Evolutionary conservation across 1,140 invertebrate genomes (phyloP), one percentile per base, ranked within the genome.

Genomic region (Bombus superbus): DNA sequence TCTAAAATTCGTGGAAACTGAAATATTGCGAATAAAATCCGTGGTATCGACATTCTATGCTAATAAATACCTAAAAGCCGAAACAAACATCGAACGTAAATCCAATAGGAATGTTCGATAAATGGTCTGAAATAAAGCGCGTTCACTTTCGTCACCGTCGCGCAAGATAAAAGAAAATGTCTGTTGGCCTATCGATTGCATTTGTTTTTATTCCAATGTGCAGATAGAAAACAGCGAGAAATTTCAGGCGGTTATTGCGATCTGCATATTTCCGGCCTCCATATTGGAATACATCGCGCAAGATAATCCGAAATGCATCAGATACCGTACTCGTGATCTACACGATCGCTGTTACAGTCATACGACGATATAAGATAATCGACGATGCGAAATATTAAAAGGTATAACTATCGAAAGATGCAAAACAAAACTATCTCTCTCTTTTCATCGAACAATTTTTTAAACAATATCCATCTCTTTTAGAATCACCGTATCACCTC

Each of bases 281-380:
- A 32, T 32, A 71, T 59, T 25, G 82, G n/a, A 35, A 59, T 84
- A 59, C 28, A 62, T 53, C 47, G 47, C 77, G 35, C 22, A 78
- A 71, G 74, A 84, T 84, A 78, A 84, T 78, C 74, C 47, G 74
- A 83, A 83, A 71, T 47, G 47, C 44, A 59, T 83, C 81, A 59
- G 47, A 71, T 64, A 32, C 5, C 32, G n/a, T 38, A 28, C 18
- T 22, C 47, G 18, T 22, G 18, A 53, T 53, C 15, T 64, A 83
- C 59, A 35, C 4, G 73, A 83, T 83, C 81, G 13, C 44, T 25
- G 25, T 32, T 13, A n/a, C 57, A 9, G n/a, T 25, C 28, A 25
- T 35, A 59, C 35, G 5, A 40, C 22, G 40, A n/a, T 25, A 42
- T n/a, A 42, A 72, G 42, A 42, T 10, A 28, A n/a, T 71, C 11